These are phyloP conservation scores for Hyperopisus bebe DNA, from an alignment of 2,113 vertebrate genomes.

Conservation along the genomic window DNA sequence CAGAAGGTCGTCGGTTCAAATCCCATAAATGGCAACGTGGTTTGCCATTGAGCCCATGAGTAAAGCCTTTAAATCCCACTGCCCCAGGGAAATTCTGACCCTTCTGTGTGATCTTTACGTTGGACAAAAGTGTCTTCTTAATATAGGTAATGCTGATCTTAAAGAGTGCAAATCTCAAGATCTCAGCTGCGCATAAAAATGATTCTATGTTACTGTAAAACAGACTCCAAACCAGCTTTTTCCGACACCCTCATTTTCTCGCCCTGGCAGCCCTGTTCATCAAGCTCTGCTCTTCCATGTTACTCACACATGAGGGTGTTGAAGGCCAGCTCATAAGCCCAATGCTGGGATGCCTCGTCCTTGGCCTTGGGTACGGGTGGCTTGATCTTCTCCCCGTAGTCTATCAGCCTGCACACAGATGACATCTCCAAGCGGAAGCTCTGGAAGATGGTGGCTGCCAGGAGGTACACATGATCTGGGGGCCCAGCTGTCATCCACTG, in stretches of 20 bases:
- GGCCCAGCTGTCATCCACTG: slow-evolving; percentile 45
- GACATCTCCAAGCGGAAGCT: slow-evolving; percentile 58
- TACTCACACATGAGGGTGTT: slow-evolving; percentile 79
- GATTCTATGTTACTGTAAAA: not conserved
- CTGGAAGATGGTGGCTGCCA: slow-evolving; percentile 77
- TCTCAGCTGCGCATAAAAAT: not conserved
- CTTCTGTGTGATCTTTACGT: not conserved
- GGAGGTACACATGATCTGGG: slow-evolving; percentile 61
- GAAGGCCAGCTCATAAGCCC: slow-evolving; percentile 74
- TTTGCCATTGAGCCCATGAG: not conserved
- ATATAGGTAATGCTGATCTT: not conserved
- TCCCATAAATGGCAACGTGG: not conserved
- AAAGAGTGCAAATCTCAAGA: not conserved
- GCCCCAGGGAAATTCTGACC: not conserved
- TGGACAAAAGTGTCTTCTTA: not conserved
- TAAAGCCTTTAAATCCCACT: not conserved
- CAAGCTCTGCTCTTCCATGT: not conserved
- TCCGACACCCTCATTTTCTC: not conserved
- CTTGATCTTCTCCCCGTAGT: slow-evolving; percentile 51
- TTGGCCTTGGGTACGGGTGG: slow-evolving; percentile 25
- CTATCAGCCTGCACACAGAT: slow-evolving; percentile 45
- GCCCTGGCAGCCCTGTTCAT: not conserved
- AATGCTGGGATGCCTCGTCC: slow-evolving; percentile 50
- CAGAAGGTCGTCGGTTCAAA: not conserved
- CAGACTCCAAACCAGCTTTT: not conserved